phyloP scores from a whole-genome alignment of 2,888 invertebrate species.

The Pristionchus arcanus region DNA sequence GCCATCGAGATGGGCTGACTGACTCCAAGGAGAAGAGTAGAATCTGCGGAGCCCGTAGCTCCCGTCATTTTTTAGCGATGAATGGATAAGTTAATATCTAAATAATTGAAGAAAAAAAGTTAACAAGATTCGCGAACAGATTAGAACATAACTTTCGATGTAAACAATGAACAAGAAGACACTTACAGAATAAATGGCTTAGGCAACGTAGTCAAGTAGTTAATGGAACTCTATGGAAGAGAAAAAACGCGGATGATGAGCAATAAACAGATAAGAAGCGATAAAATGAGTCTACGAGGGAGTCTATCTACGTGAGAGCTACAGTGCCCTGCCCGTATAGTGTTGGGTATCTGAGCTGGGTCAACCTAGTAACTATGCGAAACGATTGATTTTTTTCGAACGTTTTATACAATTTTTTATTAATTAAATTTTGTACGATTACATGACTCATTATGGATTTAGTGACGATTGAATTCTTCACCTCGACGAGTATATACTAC shows the following conservation, averaged over 20 bases:
- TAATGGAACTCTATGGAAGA: not conserved
- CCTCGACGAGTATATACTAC: not conserved
- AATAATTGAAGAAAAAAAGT: not conserved
- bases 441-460: conserved; percentile 14
- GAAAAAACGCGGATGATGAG: not conserved
- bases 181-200: not conserved
- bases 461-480: conserved; percentile 38
- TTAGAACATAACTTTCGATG: not conserved
- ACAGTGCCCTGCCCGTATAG: too few relatives aligned
- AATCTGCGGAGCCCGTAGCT: conserved; percentile 36
- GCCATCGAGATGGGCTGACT: conserved; percentile 74
- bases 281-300: too few relatives aligned
- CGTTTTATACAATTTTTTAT: too few relatives aligned
- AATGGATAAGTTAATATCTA: too few relatives aligned
- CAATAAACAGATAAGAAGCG: not conserved
- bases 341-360: too few relatives aligned
- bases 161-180: not conserved
- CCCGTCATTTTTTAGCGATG: conserved; percentile 36
- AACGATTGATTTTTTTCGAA: too few relatives aligned
- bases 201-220: not conserved
- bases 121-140: not conserved
- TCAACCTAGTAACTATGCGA: too few relatives aligned
- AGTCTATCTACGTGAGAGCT: too few relatives aligned
- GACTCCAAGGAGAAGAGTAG: conserved; percentile 71
- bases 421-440: too few relatives aligned